Conservation (phyloP, 1,140 invertebrate genomes). For the Notospermus geniculatus region DNA sequence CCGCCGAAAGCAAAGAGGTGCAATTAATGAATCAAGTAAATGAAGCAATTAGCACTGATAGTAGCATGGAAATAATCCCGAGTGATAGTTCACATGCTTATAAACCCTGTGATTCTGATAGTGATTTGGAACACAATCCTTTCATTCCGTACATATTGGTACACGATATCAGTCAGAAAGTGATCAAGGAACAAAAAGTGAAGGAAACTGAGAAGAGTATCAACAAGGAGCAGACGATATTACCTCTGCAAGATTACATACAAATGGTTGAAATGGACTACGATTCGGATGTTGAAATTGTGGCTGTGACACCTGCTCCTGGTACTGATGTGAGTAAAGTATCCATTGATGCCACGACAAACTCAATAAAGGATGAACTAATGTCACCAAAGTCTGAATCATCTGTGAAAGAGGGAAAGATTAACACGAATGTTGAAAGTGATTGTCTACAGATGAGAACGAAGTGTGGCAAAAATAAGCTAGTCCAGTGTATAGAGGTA, state of each 20-base stretch:
- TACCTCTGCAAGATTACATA: not conserved
- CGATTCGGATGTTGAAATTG: constrained; percentile 44
- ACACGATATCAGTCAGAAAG: constrained; percentile 6
- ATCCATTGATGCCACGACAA: constrained; percentile 1
- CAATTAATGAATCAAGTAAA: constrained; percentile 66
- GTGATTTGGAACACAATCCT: constrained; percentile 12
- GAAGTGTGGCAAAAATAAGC: not conserved
- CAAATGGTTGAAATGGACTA: constrained; percentile 30
- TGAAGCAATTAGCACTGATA: constrained; percentile 58
- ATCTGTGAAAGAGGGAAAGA: not conserved
- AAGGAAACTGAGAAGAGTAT: not conserved
- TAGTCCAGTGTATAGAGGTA: constrained; percentile 46
- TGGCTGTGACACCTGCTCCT: constrained; percentile 39
- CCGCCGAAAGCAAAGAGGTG: constrained; percentile 50
- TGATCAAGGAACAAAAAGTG: not conserved
- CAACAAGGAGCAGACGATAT: not conserved
- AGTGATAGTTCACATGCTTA: constrained; percentile 24
- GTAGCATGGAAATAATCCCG: constrained; percentile 14
- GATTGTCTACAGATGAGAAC: constrained; percentile 4
- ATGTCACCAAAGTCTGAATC: not conserved
- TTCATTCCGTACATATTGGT: constrained; percentile 11
- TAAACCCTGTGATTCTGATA: no score
- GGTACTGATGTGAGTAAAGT: not conserved
- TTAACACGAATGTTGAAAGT: not conserved
- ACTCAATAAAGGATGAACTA: constrained; percentile 3